Evolutionary conservation across 2,888 invertebrate genomes (phyloP), one percentile per base, ranked within the genome.

Genomic region (Amblyjoppa fuscipennis): DNA sequence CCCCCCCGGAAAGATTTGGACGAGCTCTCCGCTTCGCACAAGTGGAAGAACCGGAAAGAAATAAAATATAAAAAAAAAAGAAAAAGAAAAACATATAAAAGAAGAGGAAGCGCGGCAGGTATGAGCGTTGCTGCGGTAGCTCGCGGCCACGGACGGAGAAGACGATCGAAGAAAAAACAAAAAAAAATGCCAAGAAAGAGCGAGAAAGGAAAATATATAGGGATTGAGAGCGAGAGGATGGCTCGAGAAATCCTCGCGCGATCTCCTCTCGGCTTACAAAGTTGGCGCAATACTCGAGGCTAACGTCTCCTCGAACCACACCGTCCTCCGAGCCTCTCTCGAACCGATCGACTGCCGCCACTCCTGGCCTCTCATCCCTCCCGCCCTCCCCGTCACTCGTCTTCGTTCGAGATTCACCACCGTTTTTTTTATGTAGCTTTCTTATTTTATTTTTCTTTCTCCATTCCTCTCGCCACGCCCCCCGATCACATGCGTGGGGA

Each of bases 181-280:
- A 20, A 66, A 68, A 56, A 56, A 53, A 25, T 16, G 28, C n/a
- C 20, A 5, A 53, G n/a, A 6, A n/a, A 45, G 70, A 71, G 71
- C 66, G 61, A 71, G 77, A 20, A 45, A 45, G 20, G 77, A 81
- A 79, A 77, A 85, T 80, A 83, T 61, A 82, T 70, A 78, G 77
- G 56, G 53, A 68, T 56, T 78, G 80, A 77, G 66, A 66, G 61
- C 53, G 86, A 83, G 86, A 70, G 45, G 75, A 69, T 85, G 82
- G 87, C 86, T 81, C 84, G 85, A 86, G 88, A 90, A 91, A 92
- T 93, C 93, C 92, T 91, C 89, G 88, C 89, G 89, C 91, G 90
- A 91, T 92, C 91, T 91, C 89, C 89, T 91, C 91, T 91, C 89
- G 91, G 93, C 92, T 93, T 93, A 93, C 92, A 90, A 91, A 93